A percentile compares a stretch with the other conserved stretches of the same genome.
These are phyloP conservation scores for Cervus canadensis DNA, from an alignment of 2,113 vertebrate species.

Conservation along the genomic window DNA sequence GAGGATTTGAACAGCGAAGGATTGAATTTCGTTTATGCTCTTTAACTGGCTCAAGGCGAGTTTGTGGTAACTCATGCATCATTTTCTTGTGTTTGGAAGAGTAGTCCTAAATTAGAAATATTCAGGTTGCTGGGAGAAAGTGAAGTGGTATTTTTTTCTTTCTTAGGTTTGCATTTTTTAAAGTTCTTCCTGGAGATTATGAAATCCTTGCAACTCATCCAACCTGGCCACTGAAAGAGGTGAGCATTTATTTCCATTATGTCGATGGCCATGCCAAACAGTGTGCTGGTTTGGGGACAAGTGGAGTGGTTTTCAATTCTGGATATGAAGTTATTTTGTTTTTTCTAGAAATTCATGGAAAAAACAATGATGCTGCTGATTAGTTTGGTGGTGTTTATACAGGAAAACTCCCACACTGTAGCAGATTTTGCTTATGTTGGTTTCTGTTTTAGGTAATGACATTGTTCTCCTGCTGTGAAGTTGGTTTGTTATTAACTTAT, in stretches of 20 bases:
- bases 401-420: not conserved
- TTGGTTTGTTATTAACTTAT: not conserved
- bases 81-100: not conserved
- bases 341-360: not conserved
- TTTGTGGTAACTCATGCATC: not conserved
- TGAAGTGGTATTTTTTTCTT: slow-evolving; percentile 11
- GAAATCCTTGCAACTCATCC: slow-evolving; percentile 93
- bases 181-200: slow-evolving; percentile 95
- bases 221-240: slow-evolving; percentile 94
- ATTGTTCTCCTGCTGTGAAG: not conserved
- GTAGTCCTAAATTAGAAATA: not conserved
- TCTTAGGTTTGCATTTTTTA: slow-evolving; percentile 92
- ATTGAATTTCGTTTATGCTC: not conserved
- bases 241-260: slow-evolving; percentile 61
- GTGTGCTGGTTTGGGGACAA: not conserved
- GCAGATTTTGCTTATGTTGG: not conserved
- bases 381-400: not conserved
- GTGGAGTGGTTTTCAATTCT: not conserved
- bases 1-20: not conserved
- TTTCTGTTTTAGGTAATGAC: not conserved
- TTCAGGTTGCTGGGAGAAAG: not conserved
- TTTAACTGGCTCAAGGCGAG: not conserved
- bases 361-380: not conserved
- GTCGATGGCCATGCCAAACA: fast-evolving
- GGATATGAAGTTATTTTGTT: not conserved